Base-by-base conservation (phyloP, 2,888 invertebrate species). In the Chrysodeixis includens region DNA sequence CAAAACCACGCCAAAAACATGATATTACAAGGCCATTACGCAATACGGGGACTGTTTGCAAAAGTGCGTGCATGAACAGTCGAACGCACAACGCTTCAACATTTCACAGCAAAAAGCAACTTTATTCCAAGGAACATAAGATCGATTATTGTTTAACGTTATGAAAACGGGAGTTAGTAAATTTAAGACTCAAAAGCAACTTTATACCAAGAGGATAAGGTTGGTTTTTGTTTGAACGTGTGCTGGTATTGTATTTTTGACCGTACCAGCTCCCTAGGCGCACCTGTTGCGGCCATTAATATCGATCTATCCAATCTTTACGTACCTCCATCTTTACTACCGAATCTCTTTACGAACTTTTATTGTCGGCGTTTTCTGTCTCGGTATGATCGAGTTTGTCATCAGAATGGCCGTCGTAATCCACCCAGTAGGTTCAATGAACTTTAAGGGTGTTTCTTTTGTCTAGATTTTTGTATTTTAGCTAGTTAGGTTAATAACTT, bases 281-380 rank as follows among this genome's bases (percentile, higher is more conserved):
- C 75, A 80, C 80, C 79, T 80, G 80, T 80, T 81, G 80, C 69
- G 60, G 0, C 44, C 61, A 65, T 70, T 70, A 62, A 40, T 80
- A 80, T 80, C 72, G 80, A 80, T 80, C 68, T 57, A 44, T 3
- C 30, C 52, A 64, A 74, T 74, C 58, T 70, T 68, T 65, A 56
- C 60, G 58, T 16, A 54, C 46, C 63, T 54, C 64, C 54, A 62
- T 71, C 69, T 56, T 71, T 52, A 61, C 46, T n/a, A 18, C 52
- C 51, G 54, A 52, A 26, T 30, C 18, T 57, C 58, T 69, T 44
- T 44, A 58, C 20, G 8, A 62, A 66, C 30, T 65, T 72, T 72
- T 10, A 53, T 73, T 65, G 60, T 64, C 56, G 30, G 26, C 12
- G 9, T 32, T 6, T 9, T 73, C 44, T 49, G 60, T 52, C 53